Percentiles rank a stretch among this genome's conserved stretches.
Conservation (phyloP, 2,888 invertebrate species). For the Drosophila nr. medialis region DNA sequence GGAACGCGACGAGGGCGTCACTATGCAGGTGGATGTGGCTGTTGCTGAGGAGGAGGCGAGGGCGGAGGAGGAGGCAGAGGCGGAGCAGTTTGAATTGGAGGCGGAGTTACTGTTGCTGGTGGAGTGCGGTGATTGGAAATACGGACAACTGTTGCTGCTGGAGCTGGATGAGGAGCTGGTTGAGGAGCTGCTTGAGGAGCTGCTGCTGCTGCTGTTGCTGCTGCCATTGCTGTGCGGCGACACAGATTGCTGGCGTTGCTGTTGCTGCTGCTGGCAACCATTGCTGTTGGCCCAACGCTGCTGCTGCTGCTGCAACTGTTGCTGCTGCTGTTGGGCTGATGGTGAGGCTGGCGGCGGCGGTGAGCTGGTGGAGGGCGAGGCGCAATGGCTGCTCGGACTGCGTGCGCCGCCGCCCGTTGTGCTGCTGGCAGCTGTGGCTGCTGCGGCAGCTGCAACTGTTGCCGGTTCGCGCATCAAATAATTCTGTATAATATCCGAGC, state of each 20-base stretch:
- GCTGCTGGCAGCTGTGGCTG: constrained; percentile 57
- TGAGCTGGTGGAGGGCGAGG: constrained; percentile 83
- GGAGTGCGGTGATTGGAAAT: constrained; percentile 85
- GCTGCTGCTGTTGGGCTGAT: constrained; percentile 79
- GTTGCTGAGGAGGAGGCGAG: constrained; percentile 65
- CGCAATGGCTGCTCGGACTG: constrained; percentile 81
- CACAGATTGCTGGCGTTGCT: constrained; percentile 55
- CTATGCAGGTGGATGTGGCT: constrained; percentile 84
- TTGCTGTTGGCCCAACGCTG: constrained; percentile 86
- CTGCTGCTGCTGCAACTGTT: constrained; percentile 84
- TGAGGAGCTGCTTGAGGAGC: constrained; percentile 22
- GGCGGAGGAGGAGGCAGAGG: constrained; percentile 49
- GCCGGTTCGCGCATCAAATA: constrained; percentile 92
- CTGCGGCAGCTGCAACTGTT: constrained; percentile 40
- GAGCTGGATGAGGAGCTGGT: constrained; percentile 1
- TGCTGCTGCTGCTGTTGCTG: constrained; percentile 28
- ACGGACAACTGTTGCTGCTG: constrained; percentile 78
- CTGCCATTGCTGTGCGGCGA: constrained; percentile 39
- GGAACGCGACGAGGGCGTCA: constrained; percentile 85
- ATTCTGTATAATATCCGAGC: constrained; percentile 96
- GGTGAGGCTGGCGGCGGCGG: constrained; percentile 68
- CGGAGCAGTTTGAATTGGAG: constrained; percentile 33
- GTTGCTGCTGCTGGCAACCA: constrained; percentile 85
- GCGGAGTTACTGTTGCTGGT: constrained; percentile 52
- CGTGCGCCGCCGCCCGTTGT: constrained; percentile 75